These are phyloP conservation scores for Nanorana parkeri DNA, from an alignment of 2,113 vertebrate species.

Conservation along the genomic window DNA sequence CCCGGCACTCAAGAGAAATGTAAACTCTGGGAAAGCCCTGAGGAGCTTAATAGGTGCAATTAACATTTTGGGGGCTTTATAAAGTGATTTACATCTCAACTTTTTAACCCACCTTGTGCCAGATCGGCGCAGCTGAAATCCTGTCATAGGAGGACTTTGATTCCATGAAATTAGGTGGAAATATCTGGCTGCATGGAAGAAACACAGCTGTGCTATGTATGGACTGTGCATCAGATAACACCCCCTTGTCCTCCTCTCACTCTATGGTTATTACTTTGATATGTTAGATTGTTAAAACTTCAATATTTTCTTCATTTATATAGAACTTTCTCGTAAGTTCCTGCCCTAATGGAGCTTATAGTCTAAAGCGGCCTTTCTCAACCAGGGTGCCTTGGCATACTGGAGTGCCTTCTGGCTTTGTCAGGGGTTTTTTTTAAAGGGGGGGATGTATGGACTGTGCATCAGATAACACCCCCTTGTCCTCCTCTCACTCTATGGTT, in stretches of 20 bases:
- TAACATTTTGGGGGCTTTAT: constrained; percentile 51
- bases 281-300: no score
- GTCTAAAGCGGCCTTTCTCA: no score
- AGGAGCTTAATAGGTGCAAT: constrained; percentile 47
- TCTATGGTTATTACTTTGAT: no score
- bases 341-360: no score
- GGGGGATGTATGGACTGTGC: neutral
- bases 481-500: no score
- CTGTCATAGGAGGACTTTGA: neutral
- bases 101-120: neutral
- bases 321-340: no score
- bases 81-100: constrained; percentile 25
- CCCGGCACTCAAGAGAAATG: constrained; percentile 52
- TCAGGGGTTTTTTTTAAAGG: no score
- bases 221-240: neutral
- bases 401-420: no score
- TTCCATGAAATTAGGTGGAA: neutral
- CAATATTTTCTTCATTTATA: no score
- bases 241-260: no score
- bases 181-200: neutral
- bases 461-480: neutral
- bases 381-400: no score
- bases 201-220: neutral
- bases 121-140: neutral
- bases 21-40: constrained; percentile 54